Base-by-base conservation (phyloP, 2,113 vertebrate species). In the Irena cyanogastra region DNA sequence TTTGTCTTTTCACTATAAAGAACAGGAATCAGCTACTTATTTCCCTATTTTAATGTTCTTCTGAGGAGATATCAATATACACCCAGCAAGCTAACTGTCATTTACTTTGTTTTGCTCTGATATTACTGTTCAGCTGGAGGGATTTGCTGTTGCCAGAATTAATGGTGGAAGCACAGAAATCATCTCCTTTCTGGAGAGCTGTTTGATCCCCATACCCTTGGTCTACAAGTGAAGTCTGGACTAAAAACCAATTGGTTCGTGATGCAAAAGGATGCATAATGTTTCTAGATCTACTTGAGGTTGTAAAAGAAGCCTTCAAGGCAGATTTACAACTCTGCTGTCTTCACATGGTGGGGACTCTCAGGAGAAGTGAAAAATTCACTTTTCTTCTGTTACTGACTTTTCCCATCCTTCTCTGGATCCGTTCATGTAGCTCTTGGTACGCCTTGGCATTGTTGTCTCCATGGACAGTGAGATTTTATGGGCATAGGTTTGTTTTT, bases 331-430 rank as follows among this genome's bases (percentile, higher is more conserved):
- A 35, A 56, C 3, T 16, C 6, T 63, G 30, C 11, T 30, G 10
- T 60, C 35, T 64, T 75, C 26, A 7, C 0, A 0, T 27, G 13
- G 11, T 49, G 24, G 2, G 10, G 5, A 16, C 45, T 75, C 31
- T 23, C 35, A 33, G 35, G 45, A 78, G 65, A 83, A n/a, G 7
- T 47, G 21, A 53, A 53, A 81, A 78, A 27, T 72, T 94, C 26
- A 5, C 27, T 77, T 56, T 64, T 65, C 6, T 9, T 20, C 1
- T 47, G 10, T 18, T 76, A 17, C 11, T 54, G 56, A 33, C 23
- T 87, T 71, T 41, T 49, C 7, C 11, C 11, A 11, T 44, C 28
- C 21, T 53, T 64, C 45, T 31, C 8, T 45, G 28, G 10, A 60
- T 56, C 31, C 2, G 5, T 49, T 82, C 11, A 22, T 2, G 0